Evolutionary conservation across 2,113 vertebrate genomes (phyloP).

Genomic region (Cyanoderma ruficeps): DNA sequence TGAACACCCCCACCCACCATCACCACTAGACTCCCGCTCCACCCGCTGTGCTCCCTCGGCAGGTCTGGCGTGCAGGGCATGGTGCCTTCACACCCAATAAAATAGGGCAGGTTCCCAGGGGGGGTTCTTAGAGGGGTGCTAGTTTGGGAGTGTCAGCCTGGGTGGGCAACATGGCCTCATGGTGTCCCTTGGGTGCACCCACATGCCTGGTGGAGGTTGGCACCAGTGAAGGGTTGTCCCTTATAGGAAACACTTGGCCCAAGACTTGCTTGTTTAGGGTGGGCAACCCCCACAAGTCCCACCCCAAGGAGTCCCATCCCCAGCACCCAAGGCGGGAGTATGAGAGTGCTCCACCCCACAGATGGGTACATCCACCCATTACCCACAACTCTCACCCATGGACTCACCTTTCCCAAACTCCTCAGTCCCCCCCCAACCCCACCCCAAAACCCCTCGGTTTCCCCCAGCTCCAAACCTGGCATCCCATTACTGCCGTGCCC

Average conservation of each 20-base stretch:
- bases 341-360: not conserved
- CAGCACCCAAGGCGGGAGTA: not conserved
- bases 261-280: not conserved
- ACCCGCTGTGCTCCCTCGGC: rapidly evolving
- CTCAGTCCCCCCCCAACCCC: rapidly evolving
- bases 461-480: not conserved
- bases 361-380: not conserved
- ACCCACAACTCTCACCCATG: not conserved
- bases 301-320: not conserved
- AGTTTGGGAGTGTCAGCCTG: not conserved
- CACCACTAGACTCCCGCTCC: rapidly evolving
- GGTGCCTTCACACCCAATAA: not conserved
- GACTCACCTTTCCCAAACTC: not conserved
- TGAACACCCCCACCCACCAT: rapidly evolving
- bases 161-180: not conserved
- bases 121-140: not conserved
- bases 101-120: not conserved
- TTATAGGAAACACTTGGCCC: not conserved
- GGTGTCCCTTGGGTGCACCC: not conserved
- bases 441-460: rapidly evolving
- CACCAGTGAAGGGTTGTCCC: not conserved
- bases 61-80: not conserved
- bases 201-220: not conserved
- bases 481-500: rapidly evolving
- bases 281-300: not conserved